phyloP scores from a whole-genome alignment of 2,797 vertebrate species.

The Enteromius afrohamiltoni region DNA sequence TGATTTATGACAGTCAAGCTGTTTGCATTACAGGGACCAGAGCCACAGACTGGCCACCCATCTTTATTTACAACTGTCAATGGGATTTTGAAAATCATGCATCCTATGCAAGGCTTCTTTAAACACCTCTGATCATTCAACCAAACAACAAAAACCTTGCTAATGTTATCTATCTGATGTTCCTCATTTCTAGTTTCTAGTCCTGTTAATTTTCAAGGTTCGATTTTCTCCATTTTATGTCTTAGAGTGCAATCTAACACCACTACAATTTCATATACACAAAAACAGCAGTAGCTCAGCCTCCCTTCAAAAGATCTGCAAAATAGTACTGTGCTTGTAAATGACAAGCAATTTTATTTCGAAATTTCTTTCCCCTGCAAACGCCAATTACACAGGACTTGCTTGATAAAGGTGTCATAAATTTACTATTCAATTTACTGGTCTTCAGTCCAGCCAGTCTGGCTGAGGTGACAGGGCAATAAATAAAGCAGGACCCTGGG shows the following conservation, averaged over 20 bases:
- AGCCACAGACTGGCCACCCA: constrained; percentile 75
- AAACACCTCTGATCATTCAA: constrained; percentile 68
- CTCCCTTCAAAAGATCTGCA: background rate
- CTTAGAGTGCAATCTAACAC: background rate
- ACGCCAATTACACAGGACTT: constrained; percentile 71
- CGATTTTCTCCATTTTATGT: background rate
- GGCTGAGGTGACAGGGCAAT: constrained; percentile 81
- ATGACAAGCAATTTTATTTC: constrained; percentile 35
- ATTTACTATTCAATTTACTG: constrained; percentile 87
- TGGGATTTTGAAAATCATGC: constrained; percentile 68
- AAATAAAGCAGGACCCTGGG: constrained; percentile 75
- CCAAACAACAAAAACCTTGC: constrained; percentile 57
- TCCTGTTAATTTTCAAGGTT: background rate
- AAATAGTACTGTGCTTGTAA: constrained; percentile 6
- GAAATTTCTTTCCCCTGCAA: constrained; percentile 40
- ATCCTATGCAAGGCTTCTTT: constrained; percentile 44
- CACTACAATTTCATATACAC: background rate
- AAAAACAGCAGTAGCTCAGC: background rate
- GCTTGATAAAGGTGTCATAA: constrained; percentile 76
- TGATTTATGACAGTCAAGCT: constrained; percentile 85
- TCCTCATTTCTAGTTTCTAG: constrained; percentile 15
- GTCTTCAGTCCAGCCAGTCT: constrained; percentile 79
- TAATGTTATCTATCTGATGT: constrained; percentile 47
- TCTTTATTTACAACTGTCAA: constrained; percentile 86
- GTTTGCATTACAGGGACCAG: constrained; percentile 78